Base-by-base conservation (phyloP, 2,113 vertebrate genomes). In the Narcine bancroftii region DNA sequence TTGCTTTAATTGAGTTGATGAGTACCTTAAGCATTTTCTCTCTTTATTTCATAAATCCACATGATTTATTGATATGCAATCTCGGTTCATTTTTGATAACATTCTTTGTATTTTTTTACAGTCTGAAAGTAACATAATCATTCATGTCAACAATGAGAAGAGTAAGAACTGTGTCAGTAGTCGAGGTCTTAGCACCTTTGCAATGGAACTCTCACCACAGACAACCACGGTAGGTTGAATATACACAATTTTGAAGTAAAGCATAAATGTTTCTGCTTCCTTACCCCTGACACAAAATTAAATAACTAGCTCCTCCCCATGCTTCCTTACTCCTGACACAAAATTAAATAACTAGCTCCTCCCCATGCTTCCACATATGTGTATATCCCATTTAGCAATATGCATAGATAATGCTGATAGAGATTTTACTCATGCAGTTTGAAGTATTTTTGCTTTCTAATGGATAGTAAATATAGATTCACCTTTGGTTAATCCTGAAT, bases 111-210 rank as follows among this genome's bases (percentile, higher is more conserved):
- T 81, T 93, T 56, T 93, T 76, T 94, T 95, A 29, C 95, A 99
- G 98, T 96, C 96, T 94, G 97, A 96, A 93, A 96, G 96, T 93
- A 98, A 96, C 95, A 96, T 97, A 94, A 96, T 97, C 9, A 94
- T 99, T 94, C 97, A 98, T 10, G 93, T 99, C 73, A 98, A 97
- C 95, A 98, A 97, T 0, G 97, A 99, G 92, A 96, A 97, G 93
- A 98, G 95, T 93, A 97, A 95, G 94, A 99, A 99, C 95, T 98
- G 97, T 93, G 72, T 96, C 0, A 99, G 95, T 95, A 99, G 94
- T 56, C 95, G 98, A 93, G 97, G 97, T 63, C 95, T 99, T 93
- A 94, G 45, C 21, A 93, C 97, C 93, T 99, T 99, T 95, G 98
- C 98, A 73, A 96, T 99, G 10, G 98, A 99, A 96, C 97, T 99